Evolutionary conservation across 2,113 vertebrate genomes (phyloP), one percentile per base, ranked within the genome.

Genomic region (Anser cygnoides): DNA sequence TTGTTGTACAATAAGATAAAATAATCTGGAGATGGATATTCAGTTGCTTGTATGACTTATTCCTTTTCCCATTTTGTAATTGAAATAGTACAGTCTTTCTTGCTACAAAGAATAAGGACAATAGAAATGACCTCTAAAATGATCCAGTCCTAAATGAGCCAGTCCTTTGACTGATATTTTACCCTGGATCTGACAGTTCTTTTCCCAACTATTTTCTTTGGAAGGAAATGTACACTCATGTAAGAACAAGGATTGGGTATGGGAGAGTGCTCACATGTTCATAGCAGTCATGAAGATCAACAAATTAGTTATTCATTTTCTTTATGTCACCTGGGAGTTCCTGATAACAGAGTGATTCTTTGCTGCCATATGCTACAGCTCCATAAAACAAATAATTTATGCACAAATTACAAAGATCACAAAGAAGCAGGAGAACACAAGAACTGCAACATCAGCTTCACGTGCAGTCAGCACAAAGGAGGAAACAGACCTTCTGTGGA

Each of bases 321-420:
- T 88, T 93, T 87, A 84, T 84, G 70, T 72, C 89, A 82, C 66
- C 62, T 68, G 92, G 77, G 90, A 93, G 6, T 44, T 96, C 77
- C 74, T 90, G 23, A n/a, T 59, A 94, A 58, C 49, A 73, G 68
- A 84, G 54, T 28, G 23, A 81, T 68, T 93, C 88, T 95, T 84
- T 50, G 25, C 49, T 94, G 57, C 93, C 87, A 80, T 94, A 93
- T 94, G 90, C 63, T 88, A n/a, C 90, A 88, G 59, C 75, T 83
- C 59, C 90, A 87, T 93, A 94, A 95, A 88, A 76, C 82, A 93
- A 94, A 96, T 78, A 90, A 93, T 93, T 83, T 88, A 95, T 92
- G 88, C 68, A 46, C 57, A 73, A 79, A 10, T 79, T 90, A 67
- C 49, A 63, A 91, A 75, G 90, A 89, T 88, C n/a, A 86, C 59